Evolutionary conservation across 2,888 invertebrate genomes (phyloP).

Genomic region (Nebria salina): DNA sequence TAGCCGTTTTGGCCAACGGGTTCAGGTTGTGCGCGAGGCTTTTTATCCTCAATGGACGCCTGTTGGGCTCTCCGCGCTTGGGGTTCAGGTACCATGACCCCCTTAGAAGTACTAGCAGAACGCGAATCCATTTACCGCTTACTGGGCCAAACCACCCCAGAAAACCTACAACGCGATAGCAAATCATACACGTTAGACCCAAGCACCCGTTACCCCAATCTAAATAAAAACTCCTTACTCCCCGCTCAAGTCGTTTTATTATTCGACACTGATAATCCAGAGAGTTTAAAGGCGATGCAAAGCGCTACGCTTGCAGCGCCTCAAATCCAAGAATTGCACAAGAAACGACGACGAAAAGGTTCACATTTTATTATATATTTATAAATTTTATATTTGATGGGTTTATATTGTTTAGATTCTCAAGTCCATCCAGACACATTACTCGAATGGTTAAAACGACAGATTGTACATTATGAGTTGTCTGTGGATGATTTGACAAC

Average conservation of each 20-base stretch:
- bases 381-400: neutral
- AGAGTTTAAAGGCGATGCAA: constrained; percentile 59
- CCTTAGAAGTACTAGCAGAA: constrained; percentile 90
- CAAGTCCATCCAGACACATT: constrained; percentile 80
- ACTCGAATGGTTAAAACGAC: constrained; percentile 80
- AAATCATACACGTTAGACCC: constrained; percentile 89
- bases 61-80: constrained; percentile 94
- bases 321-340: constrained; percentile 67
- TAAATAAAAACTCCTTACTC: constrained; percentile 79
- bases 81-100: constrained; percentile 74
- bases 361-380: constrained; percentile 44
- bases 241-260: constrained; percentile 79
- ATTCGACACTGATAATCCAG: constrained; percentile 77
- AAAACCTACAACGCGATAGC: constrained; percentile 91
- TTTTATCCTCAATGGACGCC: constrained; percentile 94
- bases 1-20: constrained; percentile 99
- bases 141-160: constrained; percentile 94
- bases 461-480: constrained; percentile 72
- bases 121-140: constrained; percentile 88
- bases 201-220: constrained; percentile 84
- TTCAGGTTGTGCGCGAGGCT: constrained; percentile 97
- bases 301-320: constrained; percentile 50
- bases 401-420: constrained; percentile 64
- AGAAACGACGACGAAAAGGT: constrained; percentile 74
- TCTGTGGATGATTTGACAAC: constrained; percentile 73